Evolutionary conservation across 2,113 vertebrate genomes (phyloP).

Genomic region (Thunnus thynnus): DNA sequence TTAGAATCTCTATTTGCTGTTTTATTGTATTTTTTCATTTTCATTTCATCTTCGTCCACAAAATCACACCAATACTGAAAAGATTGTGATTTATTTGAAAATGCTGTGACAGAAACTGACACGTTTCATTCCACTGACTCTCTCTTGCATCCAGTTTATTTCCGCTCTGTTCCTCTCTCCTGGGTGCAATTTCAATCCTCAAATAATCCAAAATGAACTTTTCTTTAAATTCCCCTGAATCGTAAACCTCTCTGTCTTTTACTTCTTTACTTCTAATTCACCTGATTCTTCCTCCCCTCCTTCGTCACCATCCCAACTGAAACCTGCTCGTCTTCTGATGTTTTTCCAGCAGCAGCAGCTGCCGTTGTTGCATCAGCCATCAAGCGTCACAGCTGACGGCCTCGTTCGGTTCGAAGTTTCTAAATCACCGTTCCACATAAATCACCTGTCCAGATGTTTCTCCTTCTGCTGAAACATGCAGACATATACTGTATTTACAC

Average conservation of each 20-base stretch:
- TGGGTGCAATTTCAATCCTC: constrained; percentile 17
- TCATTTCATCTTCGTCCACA: too few species aligned
- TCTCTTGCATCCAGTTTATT: background rate
- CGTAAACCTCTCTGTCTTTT: constrained; percentile 12
- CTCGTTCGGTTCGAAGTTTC: background rate
- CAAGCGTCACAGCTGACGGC: background rate
- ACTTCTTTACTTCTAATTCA: background rate
- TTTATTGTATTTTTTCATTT: too few species aligned
- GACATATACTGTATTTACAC: too few species aligned
- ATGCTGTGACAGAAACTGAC: background rate
- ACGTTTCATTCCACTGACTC: background rate
- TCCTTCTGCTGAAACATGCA: background rate
- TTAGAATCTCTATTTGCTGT: too few species aligned
- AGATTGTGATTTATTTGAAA: background rate
- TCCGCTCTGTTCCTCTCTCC: background rate
- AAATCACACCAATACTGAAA: background rate
- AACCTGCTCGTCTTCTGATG: background rate
- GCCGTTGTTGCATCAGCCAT: too few species aligned
- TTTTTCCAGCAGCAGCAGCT: background rate
- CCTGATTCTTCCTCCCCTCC: background rate
- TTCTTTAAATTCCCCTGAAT: background rate
- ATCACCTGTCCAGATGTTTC: background rate
- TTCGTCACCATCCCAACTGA: background rate
- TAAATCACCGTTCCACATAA: background rate
- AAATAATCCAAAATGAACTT: constrained; percentile 33